These are phyloP conservation scores for Tanytarsus gracilentus DNA, from an alignment of 2,888 invertebrate species.

Conservation along the genomic window DNA sequence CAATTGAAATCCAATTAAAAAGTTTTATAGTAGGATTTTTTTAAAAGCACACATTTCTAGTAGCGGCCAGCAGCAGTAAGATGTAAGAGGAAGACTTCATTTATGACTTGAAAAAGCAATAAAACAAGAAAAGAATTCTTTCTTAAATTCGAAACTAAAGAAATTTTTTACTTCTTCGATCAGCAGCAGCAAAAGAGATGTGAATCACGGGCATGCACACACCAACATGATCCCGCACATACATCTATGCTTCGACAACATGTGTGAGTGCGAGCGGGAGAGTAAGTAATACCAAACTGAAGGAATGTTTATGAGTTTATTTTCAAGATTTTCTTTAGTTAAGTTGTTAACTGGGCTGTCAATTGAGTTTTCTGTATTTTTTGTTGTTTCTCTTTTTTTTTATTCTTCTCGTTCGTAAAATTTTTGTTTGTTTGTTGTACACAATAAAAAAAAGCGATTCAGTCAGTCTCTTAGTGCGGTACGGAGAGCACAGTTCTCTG, in stretches of 20 bases:
- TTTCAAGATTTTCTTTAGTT: constrained; percentile 27
- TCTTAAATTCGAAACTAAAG: no score
- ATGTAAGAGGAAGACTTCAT: no score
- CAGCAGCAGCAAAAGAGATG: no score
- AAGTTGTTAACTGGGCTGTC: constrained; percentile 27
- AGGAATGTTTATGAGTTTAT: constrained; percentile 28
- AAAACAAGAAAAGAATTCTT: no score
- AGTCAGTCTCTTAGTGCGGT: constrained; percentile 22
- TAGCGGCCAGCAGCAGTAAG: no score
- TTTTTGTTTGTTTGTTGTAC: constrained; percentile 25
- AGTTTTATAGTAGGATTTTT: no score
- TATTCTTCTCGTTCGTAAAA: constrained; percentile 18
- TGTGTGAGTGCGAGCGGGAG: neutral
- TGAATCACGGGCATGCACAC: no score
- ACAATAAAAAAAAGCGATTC: constrained; percentile 18
- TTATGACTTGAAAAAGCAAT: no score
- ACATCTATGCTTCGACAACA: neutral
- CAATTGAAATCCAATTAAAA: no score
- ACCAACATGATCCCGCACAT: neutral
- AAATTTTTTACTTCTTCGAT: no score
- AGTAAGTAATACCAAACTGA: no score
- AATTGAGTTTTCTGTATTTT: constrained; percentile 28
- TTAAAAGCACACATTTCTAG: no score
- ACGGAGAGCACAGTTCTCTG: constrained; percentile 2
- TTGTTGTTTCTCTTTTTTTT: constrained; percentile 24